phyloP scores from a whole-genome alignment of 2,113 vertebrate species.

The Hemibagrus wyckioides region DNA sequence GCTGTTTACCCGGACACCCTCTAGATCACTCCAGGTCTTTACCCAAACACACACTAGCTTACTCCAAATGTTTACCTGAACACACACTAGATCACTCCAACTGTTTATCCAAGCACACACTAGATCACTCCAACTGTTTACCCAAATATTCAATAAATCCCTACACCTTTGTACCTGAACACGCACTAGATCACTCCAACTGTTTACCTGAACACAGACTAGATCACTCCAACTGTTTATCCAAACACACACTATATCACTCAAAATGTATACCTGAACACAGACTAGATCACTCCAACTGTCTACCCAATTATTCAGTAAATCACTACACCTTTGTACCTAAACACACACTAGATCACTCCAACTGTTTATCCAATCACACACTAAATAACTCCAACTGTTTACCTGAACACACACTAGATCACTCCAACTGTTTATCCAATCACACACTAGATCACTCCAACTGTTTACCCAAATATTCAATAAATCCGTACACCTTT shows the following conservation, averaged over 20 bases:
- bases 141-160: neutral
- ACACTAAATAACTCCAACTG: neutral
- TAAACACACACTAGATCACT: neutral
- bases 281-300: neutral
- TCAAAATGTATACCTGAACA: neutral
- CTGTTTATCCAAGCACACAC: neutral
- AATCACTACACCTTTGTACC: neutral
- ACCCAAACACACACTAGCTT: neutral
- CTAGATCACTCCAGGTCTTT: neutral
- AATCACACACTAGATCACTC: neutral
- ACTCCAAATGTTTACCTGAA: neutral
- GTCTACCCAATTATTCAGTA: neutral
- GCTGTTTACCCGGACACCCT: neutral
- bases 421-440: neutral
- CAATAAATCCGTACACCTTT: neutral
- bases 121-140: neutral
- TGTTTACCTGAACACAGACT: too few relatives aligned
- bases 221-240: too few relatives aligned
- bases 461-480: neutral
- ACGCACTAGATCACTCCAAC: neutral
- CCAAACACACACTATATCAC: too few relatives aligned
- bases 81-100: neutral
- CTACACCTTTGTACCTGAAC: neutral
- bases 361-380: neutral
- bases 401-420: neutral